These are phyloP conservation scores for Leptoclinus maculatus DNA, from an alignment of 2,797 vertebrate genomes.

Conservation along the genomic window DNA sequence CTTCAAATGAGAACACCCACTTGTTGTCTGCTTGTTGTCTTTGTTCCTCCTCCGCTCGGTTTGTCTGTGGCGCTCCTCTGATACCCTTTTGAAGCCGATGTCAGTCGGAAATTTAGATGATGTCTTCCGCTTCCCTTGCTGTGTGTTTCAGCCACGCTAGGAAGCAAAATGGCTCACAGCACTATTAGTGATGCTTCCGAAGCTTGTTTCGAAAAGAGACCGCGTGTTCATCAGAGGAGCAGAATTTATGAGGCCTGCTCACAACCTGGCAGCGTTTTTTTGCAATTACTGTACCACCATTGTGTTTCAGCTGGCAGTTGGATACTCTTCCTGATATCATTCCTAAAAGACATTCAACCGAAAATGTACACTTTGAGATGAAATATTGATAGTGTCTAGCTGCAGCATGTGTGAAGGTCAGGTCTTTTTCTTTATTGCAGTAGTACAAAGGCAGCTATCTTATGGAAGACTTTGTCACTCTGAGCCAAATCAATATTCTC, in stretches of 20 bases:
- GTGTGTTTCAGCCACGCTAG: slow-evolving; percentile 10
- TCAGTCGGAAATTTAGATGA: slow-evolving; percentile 47
- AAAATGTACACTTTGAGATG: slow-evolving; percentile 42
- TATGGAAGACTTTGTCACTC: slow-evolving; percentile 78
- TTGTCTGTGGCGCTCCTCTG: slow-evolving; percentile 14
- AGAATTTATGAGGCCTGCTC: slow-evolving; percentile 32
- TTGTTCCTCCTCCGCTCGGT: slow-evolving; percentile 15
- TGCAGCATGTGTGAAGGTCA: slow-evolving; percentile 66
- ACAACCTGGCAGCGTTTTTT: slow-evolving; percentile 36
- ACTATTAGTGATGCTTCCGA: slow-evolving; percentile 29
- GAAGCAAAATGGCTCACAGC: slow-evolving; percentile 26
- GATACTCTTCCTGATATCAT: not conserved
- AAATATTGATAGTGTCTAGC: slow-evolving; percentile 64
- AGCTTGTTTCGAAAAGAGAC: slow-evolving; percentile 38
- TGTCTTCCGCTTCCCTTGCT: slow-evolving; percentile 13
- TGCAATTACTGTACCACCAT: slow-evolving; percentile 7
- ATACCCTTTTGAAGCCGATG: slow-evolving; percentile 42
- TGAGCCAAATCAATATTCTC: slow-evolving; percentile 83
- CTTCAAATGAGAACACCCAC: slow-evolving; percentile 5
- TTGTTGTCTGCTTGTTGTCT: slow-evolving; percentile 23
- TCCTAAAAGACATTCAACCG: slow-evolving; percentile 1
- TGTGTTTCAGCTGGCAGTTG: slow-evolving; percentile 16
- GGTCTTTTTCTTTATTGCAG: slow-evolving; percentile 70
- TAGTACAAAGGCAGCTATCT: slow-evolving; percentile 75
- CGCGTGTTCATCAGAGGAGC: slow-evolving; percentile 20